Base-by-base conservation (phyloP, 2,888 invertebrate genomes). In the Mongoloraphidia duomilia region DNA sequence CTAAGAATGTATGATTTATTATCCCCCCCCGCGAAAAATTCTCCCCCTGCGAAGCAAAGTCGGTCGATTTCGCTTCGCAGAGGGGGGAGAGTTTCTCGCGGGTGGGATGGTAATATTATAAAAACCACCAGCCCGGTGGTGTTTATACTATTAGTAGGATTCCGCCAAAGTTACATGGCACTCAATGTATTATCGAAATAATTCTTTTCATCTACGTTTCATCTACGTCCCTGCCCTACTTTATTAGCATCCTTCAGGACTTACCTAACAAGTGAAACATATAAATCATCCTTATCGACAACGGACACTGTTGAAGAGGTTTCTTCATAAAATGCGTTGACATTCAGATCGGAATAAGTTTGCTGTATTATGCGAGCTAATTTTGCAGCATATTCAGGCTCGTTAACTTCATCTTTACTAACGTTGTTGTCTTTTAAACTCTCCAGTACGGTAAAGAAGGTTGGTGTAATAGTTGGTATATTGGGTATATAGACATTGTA, bases 231-330 rank as follows among this genome's bases (percentile, higher is more conserved):
- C n/a, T 6, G 6, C 26, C 26, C 5, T 6, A 26, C 5, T 26
- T 6, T 3, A 26, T 26, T 6, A 26, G 6, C 5, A 6, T 26
- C 26, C 26, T 26, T 26, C 26, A 26, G 26, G 51, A 66, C 76
- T 71, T 63, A 84, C 84, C 77, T 79, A 54, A 81, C 74, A 49
- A 81, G 67, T 9, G 82, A 78, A 41, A 80, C 75, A 66, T 84
- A 84, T 41, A 76, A 72, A 60, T 83, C 84, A 56, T 71, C 64
- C 49, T 71, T 69, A 65, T 84, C 84, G 53, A 80, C 74, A 44
- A 75, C 77, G 40, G 79, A 78, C 36, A 84, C 70, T 52, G 77
- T 79, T 8, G 79, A 73, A 48, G 76, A 72, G 49, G 66, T 69
- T 53, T 70, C 71, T 53, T 63, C 60, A 46, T 65, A 65, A 53